These are phyloP conservation scores for Indicator indicator DNA, from an alignment of 2,113 vertebrate genomes.

Conservation along the genomic window DNA sequence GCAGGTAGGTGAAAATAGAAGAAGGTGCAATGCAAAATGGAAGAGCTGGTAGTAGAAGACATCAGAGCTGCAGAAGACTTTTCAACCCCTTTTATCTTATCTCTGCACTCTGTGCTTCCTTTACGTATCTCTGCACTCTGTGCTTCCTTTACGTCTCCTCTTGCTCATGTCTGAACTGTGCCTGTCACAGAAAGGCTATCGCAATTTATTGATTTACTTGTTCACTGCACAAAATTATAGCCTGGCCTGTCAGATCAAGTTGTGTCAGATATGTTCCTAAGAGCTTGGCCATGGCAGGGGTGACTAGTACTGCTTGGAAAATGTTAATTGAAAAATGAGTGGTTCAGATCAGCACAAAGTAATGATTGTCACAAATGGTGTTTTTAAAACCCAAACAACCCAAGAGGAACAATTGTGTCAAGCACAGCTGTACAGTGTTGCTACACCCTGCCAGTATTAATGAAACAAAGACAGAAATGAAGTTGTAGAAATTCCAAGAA, in stretches of 20 bases:
- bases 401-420: background rate
- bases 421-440: background rate
- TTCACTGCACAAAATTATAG: background rate
- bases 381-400: background rate
- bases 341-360: conserved; percentile 14
- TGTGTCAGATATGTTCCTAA: background rate
- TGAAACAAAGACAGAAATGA: conserved; percentile 7
- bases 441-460: conserved; percentile 1
- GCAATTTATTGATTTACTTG: conserved; percentile 1
- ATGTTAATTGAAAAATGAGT: conserved; percentile 50
- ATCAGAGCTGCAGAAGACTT: background rate
- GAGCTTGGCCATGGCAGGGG: background rate
- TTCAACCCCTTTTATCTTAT: background rate
- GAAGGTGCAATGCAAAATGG: background rate
- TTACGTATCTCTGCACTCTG: background rate
- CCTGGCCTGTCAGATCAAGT: background rate
- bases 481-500: background rate
- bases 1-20: background rate
- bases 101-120: background rate
- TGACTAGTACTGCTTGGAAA: background rate
- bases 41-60: background rate
- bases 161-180: background rate
- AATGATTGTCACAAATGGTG: background rate
- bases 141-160: background rate
- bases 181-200: background rate